Evolutionary conservation across 1,140 invertebrate genomes (phyloP), one percentile per base, ranked within the genome.

Genomic region (Camponotus pennsylvanicus): DNA sequence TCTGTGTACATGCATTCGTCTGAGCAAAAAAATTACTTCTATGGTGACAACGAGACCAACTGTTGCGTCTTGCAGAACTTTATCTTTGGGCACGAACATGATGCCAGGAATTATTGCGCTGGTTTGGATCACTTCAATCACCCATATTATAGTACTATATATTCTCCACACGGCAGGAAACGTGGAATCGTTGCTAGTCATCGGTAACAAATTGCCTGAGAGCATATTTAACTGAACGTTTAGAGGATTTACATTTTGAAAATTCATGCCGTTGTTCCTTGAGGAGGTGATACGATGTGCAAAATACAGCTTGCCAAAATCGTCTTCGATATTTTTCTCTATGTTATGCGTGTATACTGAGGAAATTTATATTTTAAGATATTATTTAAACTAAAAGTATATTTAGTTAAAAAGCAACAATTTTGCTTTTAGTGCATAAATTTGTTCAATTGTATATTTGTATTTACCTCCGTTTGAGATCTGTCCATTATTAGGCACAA

Each of bases 151-250:
- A 0, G n/a, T 37, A 3, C 11, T 49, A 3, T 91, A 88, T 21
- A 87, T 45, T 15, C 66, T 87, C 13, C 71, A 61, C 0, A 18
- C 0, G 5, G 32, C 9, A 6, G 86, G 13, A 7, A 90, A 57
- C 9, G 69, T 61, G 6, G 59, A 67, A 42, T 85, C 57, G 3
- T 67, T 6, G 3, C 34, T 57, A 0, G 84, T 88, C 15, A 89
- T 15, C 0, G 92, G 91, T 37, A 92, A 55, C 32, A 86, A 32
- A 42, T 92, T 92, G 0, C 89, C 90, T 7, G 89, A 87, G 0
- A 90, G 1, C 2, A 9, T 37, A 37, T 91, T 91, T 0, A 87
- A 18, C 3, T 55, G 9, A 6, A 67, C 67, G 32, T 91, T 92
- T 0, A 90, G 63, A 4, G 15, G 55, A 70, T 88, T 93, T 11